Evolutionary conservation across 1,140 invertebrate genomes (phyloP).

Genomic region (Acromyrmex charruanus): DNA sequence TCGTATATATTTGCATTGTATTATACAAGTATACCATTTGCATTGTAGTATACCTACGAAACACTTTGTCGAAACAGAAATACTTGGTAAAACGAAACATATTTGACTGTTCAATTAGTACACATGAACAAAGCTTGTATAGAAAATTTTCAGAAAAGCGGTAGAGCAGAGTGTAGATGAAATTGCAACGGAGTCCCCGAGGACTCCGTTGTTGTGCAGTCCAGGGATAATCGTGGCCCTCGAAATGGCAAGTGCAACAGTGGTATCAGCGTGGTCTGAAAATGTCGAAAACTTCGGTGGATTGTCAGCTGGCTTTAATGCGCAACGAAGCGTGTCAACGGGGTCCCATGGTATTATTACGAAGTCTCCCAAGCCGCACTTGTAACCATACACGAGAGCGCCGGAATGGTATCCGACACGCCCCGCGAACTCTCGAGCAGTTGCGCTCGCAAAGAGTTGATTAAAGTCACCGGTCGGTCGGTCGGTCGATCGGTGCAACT

Average conservation of each 20-base stretch:
- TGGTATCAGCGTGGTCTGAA: conserved; percentile 25
- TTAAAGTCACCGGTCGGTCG: conserved; percentile 72
- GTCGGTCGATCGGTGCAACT: conserved; percentile 62
- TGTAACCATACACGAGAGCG: conserved; percentile 37
- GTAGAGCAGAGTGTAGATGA: conserved; percentile 10
- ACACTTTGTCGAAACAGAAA: background rate
- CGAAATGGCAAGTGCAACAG: conserved; percentile 45
- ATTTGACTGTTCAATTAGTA: conserved; percentile 7
- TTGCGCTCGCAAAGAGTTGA: conserved; percentile 72
- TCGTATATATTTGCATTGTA: conserved; percentile 41
- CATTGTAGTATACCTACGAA: conserved; percentile 20
- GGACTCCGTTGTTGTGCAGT: background rate
- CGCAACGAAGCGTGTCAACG: conserved; percentile 73
- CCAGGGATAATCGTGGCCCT: background rate
- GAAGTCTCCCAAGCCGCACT: conserved; percentile 54
- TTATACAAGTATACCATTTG: conserved; percentile 9
- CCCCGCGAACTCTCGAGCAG: conserved; percentile 69
- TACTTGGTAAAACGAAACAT: conserved; percentile 4
- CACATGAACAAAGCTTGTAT: background rate
- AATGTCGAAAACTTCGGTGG: conserved; percentile 51
- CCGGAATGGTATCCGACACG: conserved; percentile 62
- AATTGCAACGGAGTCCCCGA: conserved; percentile 7
- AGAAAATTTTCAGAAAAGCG: conserved; percentile 20
- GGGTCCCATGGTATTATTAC: conserved; percentile 73
- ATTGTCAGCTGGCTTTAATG: conserved; percentile 65